Base-by-base conservation (phyloP, 2,113 vertebrate species). In the Baryphthengus martii region DNA sequence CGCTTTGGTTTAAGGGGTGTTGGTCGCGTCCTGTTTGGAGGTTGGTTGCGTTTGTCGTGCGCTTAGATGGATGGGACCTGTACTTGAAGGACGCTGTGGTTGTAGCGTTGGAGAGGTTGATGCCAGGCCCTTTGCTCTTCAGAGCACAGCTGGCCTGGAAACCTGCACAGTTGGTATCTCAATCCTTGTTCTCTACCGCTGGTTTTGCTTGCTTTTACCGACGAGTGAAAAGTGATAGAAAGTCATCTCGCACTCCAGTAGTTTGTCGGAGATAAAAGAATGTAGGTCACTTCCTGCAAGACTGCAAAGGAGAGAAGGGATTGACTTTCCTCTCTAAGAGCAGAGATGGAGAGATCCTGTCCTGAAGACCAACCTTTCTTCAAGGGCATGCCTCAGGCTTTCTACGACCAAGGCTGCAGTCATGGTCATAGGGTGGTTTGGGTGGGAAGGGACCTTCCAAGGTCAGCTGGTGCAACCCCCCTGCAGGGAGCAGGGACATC, bases 261-360 rank as follows among this genome's bases (percentile, higher is more conserved):
- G 77, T 59, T 52, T 89, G 82, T 50, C 71, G 44, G 70, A 67
- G 83, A 90, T 76, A 2, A 90, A 94, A 53, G 63, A 62, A 93
- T 95, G 83, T 77, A 84, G 92, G 94, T 93, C 88, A 56, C 2
- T 78, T 62, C 77, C 47, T 96, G 68, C 84, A 39, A 24, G 65
- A 13, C 50, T 68, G 71, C 76, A 31, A 10, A 39, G 50, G 83
- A 83, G 63, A 59, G 63, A 50, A 77, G 42, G 59, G 63, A 76
- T 88, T 95, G 72, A 21, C 71, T 66, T 80, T 52, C 75, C 19
- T 55, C 52, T 61, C 74, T 44, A 24, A 82, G 66, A 24, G 47
- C 44, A 93, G 87, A 52, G 71, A 58, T 12, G 75, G 74, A 75
- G 62, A 61, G 80, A 85, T 65, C 70, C 74, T 4, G 17, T 33